A percentile compares a stretch with the other conserved stretches of the same genome.
Evolutionary conservation across 2,888 invertebrate species (phyloP).

Genomic region (Drosophila austrosaltans): DNA sequence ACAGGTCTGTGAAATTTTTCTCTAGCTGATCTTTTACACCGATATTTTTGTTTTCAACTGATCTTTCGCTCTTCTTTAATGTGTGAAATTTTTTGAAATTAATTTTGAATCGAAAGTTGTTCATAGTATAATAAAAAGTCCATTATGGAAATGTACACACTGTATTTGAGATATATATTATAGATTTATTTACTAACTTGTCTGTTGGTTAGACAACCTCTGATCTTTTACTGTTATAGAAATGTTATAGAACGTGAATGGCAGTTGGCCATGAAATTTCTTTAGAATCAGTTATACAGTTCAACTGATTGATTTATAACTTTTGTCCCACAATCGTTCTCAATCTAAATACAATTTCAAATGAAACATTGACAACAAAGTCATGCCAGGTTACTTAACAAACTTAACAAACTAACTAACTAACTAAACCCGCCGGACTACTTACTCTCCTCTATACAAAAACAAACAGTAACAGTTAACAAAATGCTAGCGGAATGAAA

Average conservation of each 20-base stretch:
- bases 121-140: not conserved
- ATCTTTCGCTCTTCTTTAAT: not conserved
- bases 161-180: not conserved
- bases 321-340: constrained; percentile 11
- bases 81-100: not conserved
- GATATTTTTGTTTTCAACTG: no score
- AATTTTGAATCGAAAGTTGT: not conserved
- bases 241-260: not conserved
- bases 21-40: no score
- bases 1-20: no score
- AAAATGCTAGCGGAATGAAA: constrained; percentile 57
- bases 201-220: not conserved
- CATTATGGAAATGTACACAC: no score
- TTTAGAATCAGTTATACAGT: constrained; percentile 6
- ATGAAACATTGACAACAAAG: constrained; percentile 44
- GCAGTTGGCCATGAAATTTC: constrained; percentile 21
- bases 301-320: constrained; percentile 14
- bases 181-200: not conserved
- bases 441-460: constrained; percentile 8
- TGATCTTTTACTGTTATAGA: constrained; percentile 24
- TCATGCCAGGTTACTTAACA: constrained; percentile 40
- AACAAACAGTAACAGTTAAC: constrained; percentile 54
- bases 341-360: constrained; percentile 30
- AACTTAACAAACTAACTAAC: constrained; percentile 20
- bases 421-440: constrained; percentile 33